Evolutionary conservation across 2,113 vertebrate genomes (phyloP).

Genomic region (Rallus limicola): DNA sequence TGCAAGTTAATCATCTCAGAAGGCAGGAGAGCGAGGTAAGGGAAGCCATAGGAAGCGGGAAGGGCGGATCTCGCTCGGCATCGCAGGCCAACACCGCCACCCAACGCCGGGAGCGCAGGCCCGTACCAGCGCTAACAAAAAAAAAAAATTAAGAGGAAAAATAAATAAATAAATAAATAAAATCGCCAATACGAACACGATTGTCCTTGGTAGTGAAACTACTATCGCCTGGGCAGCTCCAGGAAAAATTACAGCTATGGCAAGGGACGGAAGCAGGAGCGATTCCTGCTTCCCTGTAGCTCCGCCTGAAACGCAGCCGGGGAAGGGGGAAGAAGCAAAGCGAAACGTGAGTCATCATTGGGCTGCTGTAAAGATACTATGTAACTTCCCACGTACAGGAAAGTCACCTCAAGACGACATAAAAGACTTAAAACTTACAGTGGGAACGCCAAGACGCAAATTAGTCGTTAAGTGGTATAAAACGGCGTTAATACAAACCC

Average conservation of each 20-base stretch:
- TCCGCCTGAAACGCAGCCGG: not conserved
- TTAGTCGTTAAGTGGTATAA: not conserved
- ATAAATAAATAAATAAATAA: not conserved
- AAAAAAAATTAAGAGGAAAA: too few species aligned
- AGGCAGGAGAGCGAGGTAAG: too few species aligned
- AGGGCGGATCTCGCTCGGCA: not conserved
- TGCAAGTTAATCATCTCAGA: rapidly evolving
- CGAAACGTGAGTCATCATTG: constrained; percentile 19
- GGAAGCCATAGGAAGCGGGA: rapidly evolving
- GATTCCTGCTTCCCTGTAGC: not conserved
- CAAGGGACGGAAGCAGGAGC: rapidly evolving
- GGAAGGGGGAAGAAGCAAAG: too few species aligned
- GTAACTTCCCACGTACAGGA: not conserved
- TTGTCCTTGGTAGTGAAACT: not conserved
- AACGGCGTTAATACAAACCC: not conserved
- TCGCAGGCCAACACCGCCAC: constrained; percentile 66
- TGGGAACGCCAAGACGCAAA: not conserved
- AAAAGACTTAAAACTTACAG: not conserved
- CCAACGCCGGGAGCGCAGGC: constrained; percentile 37
- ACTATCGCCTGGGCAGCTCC: not conserved
- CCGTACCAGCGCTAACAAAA: not conserved
- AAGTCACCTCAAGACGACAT: not conserved
- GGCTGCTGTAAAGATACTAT: not conserved
- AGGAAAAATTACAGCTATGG: not conserved
- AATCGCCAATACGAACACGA: not conserved